Conservation (phyloP, 2,113 vertebrate genomes). For the Malurus elegans region DNA sequence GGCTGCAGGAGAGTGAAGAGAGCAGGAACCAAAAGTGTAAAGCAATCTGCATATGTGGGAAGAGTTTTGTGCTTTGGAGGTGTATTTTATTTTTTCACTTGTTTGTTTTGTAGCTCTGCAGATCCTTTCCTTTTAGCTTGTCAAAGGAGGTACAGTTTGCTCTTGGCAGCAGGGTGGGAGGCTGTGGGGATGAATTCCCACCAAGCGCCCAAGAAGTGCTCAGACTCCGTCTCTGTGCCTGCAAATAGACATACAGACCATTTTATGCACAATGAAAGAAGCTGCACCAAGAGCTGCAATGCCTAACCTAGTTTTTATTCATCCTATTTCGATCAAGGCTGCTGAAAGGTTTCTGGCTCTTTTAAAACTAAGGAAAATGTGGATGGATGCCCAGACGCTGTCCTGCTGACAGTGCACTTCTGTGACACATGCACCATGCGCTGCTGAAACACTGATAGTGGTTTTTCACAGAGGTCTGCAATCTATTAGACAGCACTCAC, state of each 20-base stretch:
- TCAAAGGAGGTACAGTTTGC: not conserved
- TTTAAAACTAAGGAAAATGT: conserved; percentile 74
- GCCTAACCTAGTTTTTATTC: conserved; percentile 68
- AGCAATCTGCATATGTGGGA: not conserved
- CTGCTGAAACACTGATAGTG: conserved; percentile 63
- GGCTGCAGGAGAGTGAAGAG: not conserved
- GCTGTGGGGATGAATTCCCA: not conserved
- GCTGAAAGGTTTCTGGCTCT: conserved; percentile 72
- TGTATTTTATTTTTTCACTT: not conserved
- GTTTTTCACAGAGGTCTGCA: conserved; percentile 73
- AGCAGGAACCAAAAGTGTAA: not conserved
- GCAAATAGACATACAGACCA: conserved; percentile 18
- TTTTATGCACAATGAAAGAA: conserved; percentile 53
- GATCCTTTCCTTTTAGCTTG: not conserved
- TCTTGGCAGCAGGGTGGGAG: not conserved
- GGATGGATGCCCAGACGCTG: conserved; percentile 69
- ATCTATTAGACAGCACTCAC: conserved; percentile 74
- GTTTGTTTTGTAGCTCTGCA: not conserved
- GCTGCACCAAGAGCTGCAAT: conserved; percentile 12
- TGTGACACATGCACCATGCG: conserved; percentile 33
- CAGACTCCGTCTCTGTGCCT: conserved; percentile 40
- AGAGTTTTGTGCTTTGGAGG: not conserved
- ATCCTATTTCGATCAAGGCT: conserved; percentile 59
- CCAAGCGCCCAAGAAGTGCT: conserved; percentile 21
- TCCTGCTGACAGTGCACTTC: conserved; percentile 78